A percentile compares a stretch with the other conserved stretches of the same genome.
Conservation (phyloP, 2,113 vertebrate genomes). For the Tretioscincus oriximinensis region DNA sequence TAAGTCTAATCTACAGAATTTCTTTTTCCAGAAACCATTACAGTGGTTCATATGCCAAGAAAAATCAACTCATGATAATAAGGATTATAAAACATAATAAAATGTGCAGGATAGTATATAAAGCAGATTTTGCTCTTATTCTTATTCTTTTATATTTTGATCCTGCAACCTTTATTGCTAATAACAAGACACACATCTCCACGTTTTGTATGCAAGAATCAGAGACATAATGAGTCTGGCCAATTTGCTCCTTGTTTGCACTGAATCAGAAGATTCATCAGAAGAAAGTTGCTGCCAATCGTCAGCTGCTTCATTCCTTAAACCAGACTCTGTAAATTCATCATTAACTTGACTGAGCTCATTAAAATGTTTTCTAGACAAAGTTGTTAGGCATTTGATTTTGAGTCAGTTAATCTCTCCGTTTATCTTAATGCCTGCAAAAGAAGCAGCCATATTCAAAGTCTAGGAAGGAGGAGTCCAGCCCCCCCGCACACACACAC, state of each 20-base stretch:
- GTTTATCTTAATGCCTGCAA: background rate
- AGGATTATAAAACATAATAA: background rate
- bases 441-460: background rate
- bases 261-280: background rate
- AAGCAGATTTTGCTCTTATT: too few species aligned
- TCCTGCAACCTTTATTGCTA: conserved; percentile 2
- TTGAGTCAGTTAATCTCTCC: background rate
- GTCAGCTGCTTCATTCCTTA: conserved; percentile 27
- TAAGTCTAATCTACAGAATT: background rate
- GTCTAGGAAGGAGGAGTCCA: background rate
- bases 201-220: conserved; percentile 5
- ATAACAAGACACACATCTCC: background rate
- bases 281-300: background rate
- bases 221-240: background rate
- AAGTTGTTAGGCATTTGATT: background rate
- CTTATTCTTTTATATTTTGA: too few species aligned
- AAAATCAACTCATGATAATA: background rate
- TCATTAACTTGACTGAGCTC: background rate
- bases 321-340: conserved; percentile 25
- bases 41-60: background rate
- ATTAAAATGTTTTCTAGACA: conserved; percentile 13
- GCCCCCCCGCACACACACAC: background rate
- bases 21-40: background rate
- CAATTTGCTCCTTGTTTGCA: background rate
- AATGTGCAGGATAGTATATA: background rate